Conservation (phyloP, 35 echinoderm and acorn worm genomes). For the Patiria miniata region DNA sequence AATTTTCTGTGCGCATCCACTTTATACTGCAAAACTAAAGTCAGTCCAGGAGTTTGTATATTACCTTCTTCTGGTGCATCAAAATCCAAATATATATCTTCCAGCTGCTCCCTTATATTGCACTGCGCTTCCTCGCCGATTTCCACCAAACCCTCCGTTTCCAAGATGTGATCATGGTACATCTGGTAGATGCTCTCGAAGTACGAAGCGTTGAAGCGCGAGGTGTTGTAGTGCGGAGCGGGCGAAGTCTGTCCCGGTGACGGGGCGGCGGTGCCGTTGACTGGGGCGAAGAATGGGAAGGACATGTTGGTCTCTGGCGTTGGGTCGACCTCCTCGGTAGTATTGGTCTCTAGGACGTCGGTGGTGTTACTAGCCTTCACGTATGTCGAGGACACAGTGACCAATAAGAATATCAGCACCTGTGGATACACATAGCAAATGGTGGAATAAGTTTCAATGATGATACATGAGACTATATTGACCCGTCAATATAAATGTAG, state of each 20-base stretch:
- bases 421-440: not conserved
- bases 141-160: not conserved
- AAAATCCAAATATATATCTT: not conserved
- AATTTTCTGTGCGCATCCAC: too few relatives aligned
- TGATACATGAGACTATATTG: too few relatives aligned
- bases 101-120: not conserved
- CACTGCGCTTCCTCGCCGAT: not conserved
- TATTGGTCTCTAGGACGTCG: not conserved
- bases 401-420: not conserved
- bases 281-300: not conserved
- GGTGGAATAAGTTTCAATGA: too few relatives aligned
- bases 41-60: too few relatives aligned
- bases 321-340: not conserved
- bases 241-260: not conserved
- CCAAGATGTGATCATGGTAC: not conserved
- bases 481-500: too few relatives aligned
- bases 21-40: too few relatives aligned
- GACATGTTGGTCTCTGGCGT: constrained; percentile 1
- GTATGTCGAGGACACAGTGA: not conserved
- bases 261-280: not conserved
- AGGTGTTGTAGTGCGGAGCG: not conserved
- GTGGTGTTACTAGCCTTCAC: not conserved
- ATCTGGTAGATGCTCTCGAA: not conserved
- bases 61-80: not conserved
- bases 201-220: not conserved